Conservation (phyloP, 2,797 vertebrate genomes). For the Manis crassicaudata region DNA sequence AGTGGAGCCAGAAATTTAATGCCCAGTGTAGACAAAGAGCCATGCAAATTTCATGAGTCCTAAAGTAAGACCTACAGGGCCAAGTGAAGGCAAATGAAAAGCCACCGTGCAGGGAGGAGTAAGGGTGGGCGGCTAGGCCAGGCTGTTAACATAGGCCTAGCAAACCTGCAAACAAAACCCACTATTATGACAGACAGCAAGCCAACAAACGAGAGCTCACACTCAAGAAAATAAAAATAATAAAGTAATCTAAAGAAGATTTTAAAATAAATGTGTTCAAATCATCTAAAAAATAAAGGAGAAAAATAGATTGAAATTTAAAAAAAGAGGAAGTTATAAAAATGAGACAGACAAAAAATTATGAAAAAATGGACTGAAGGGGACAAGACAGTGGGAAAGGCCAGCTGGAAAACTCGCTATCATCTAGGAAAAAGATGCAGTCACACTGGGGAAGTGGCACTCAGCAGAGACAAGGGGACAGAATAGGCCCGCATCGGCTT, state of each 20-base stretch:
- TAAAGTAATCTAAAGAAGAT: not conserved
- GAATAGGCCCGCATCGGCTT: rapidly evolving
- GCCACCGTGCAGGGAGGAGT: rapidly evolving
- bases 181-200: not conserved
- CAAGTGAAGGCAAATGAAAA: not conserved
- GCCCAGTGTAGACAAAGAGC: not conserved
- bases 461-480: not conserved
- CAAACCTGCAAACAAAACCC: not conserved
- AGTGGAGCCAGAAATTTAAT: not conserved
- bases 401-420: rapidly evolving
- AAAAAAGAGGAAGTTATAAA: not conserved
- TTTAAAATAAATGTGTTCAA: constrained; percentile 2
- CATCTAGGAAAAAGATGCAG: rapidly evolving
- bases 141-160: not conserved
- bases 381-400: too few relatives aligned
- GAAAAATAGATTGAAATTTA: not conserved
- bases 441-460: rapidly evolving
- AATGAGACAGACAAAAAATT: not conserved
- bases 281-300: not conserved
- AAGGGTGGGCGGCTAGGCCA: rapidly evolving
- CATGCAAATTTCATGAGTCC: not conserved
- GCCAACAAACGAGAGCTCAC: not conserved
- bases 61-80: not conserved
- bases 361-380: not conserved
- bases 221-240: not conserved